A percentile compares a stretch with the other conserved stretches of the same genome.
Conservation (phyloP, 2,797 vertebrate species). For the Clarias platycephalus region DNA sequence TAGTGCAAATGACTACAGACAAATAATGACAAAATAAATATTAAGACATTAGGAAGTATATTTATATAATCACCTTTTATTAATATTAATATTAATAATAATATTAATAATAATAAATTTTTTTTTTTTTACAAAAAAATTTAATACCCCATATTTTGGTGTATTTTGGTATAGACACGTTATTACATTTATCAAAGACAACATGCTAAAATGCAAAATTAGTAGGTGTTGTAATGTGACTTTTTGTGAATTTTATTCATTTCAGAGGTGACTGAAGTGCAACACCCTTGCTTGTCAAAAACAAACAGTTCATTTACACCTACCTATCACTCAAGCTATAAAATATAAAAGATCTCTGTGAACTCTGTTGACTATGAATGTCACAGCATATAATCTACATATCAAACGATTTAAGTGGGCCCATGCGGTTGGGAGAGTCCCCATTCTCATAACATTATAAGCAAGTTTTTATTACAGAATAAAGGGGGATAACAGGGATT, state of each 20-base stretch:
- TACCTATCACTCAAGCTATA: background rate
- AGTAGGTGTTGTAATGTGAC: background rate
- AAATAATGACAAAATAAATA: background rate
- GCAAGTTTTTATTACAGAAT: background rate
- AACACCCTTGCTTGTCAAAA: background rate
- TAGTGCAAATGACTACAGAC: background rate
- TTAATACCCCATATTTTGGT: background rate
- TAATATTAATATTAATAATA: background rate
- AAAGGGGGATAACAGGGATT: background rate
- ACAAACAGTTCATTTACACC: background rate
- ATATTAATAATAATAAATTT: background rate
- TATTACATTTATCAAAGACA: background rate
- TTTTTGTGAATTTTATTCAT: background rate
- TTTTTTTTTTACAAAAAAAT: background rate
- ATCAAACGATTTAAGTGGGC: background rate
- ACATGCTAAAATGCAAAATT: background rate
- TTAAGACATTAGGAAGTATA: too few relatives aligned
- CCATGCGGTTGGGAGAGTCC: background rate
- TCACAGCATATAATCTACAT: slow-evolving; percentile 5
- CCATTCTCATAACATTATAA: background rate
- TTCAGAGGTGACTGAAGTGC: background rate
- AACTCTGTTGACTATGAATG: background rate
- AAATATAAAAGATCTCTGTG: background rate
- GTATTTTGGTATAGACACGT: background rate
- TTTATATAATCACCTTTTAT: too few relatives aligned